A percentile compares a stretch with the other conserved stretches of the same genome.
phyloP scores from a whole-genome alignment of 2,888 invertebrate genomes.

The Mythimna vitellina region DNA sequence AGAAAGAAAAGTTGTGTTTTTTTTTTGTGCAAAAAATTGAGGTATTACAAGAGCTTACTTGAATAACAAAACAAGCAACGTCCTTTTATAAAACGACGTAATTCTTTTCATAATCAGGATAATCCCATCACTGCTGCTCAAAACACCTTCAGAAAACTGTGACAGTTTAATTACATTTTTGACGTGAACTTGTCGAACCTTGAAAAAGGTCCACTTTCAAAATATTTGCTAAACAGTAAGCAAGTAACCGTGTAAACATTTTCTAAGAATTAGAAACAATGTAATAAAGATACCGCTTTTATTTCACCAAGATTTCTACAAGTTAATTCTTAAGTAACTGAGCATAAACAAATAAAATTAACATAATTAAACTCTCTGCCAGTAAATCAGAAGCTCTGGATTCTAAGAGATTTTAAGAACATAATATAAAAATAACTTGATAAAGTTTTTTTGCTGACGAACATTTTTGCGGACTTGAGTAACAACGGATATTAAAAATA shows the following conservation, averaged over 20 bases:
- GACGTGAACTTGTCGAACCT: slow-evolving; percentile 26
- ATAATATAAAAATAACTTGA: slow-evolving; percentile 35
- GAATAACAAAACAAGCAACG: neutral
- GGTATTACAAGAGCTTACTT: neutral
- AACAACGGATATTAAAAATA: slow-evolving; percentile 36
- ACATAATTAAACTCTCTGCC: slow-evolving; percentile 68
- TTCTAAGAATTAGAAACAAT: slow-evolving; percentile 49
- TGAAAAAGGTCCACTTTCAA: slow-evolving; percentile 30
- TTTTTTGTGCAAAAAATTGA: too few relatives aligned
- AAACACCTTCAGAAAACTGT: slow-evolving; percentile 16
- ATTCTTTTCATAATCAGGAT: slow-evolving; percentile 12
- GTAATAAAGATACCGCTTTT: slow-evolving; percentile 57
- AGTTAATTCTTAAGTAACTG: slow-evolving; percentile 61
- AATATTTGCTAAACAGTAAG: slow-evolving; percentile 37
- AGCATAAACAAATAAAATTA: slow-evolving; percentile 67
- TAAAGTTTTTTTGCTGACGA: slow-evolving; percentile 19
- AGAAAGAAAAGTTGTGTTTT: too few relatives aligned
- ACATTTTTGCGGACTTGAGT: slow-evolving; percentile 31
- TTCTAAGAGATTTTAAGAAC: slow-evolving; percentile 45
- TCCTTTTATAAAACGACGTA: neutral
- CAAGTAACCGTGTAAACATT: slow-evolving; percentile 55
- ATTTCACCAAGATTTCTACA: slow-evolving; percentile 55
- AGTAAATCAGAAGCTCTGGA: slow-evolving; percentile 57
- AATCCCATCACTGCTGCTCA: neutral
- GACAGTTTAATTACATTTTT: slow-evolving; percentile 37